Conservation (phyloP, 2,797 vertebrate species). For the Danio albolineatus region DNA sequence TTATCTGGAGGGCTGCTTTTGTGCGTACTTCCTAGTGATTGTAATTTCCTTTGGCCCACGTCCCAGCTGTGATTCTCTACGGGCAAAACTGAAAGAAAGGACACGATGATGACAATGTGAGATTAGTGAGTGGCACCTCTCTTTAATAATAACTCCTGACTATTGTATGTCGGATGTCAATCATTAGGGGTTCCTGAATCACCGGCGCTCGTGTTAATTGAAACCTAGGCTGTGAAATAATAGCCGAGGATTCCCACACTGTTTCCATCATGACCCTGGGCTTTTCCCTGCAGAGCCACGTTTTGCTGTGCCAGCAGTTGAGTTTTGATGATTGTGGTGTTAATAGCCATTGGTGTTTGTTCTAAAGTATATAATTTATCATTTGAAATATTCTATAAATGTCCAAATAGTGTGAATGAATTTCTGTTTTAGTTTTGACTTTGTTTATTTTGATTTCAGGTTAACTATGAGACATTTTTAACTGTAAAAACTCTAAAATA, state of each 20-base stretch:
- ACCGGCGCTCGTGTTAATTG: constrained; percentile 72
- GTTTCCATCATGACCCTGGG: constrained; percentile 62
- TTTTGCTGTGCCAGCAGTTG: constrained; percentile 53
- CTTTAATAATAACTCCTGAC: constrained; percentile 41
- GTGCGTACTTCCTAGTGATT: constrained; percentile 28
- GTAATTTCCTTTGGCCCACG: constrained; percentile 64
- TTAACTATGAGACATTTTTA: no score
- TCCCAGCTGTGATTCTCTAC: constrained; percentile 36
- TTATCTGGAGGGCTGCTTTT: constrained; percentile 38
- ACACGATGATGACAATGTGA: constrained; percentile 24
- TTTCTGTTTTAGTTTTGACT: no score
- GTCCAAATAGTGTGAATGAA: no score
- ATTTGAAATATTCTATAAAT: no score
- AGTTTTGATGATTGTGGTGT: background rate
- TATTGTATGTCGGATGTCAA: constrained; percentile 58
- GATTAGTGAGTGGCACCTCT: constrained; percentile 57
- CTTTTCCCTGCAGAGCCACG: constrained; percentile 64
- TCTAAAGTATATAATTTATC: no score
- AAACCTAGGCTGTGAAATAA: constrained; percentile 66
- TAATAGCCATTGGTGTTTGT: constrained; percentile 7
- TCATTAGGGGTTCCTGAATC: constrained; percentile 62
- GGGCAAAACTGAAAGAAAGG: constrained; percentile 9
- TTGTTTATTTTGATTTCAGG: no score
- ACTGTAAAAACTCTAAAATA: no score
- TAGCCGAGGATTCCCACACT: constrained; percentile 67